phyloP scores from a whole-genome alignment of 2,113 vertebrate species.

The Pollachius pollachius region DNA sequence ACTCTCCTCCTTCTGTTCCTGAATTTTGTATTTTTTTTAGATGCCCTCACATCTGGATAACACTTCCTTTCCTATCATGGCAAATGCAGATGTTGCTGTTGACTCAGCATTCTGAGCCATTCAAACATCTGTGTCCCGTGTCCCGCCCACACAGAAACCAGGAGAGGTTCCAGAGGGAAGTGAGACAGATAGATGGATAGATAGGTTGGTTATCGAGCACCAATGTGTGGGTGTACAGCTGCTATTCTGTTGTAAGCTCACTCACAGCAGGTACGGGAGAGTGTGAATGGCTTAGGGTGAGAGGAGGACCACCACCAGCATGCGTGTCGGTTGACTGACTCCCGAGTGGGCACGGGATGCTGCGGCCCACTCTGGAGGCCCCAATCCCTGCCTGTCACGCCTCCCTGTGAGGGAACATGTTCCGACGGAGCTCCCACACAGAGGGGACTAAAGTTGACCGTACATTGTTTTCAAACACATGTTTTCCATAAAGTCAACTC shows the following conservation, averaged over 20 bases:
- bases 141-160: too few species aligned
- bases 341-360: conserved; percentile 10
- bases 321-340: conserved; percentile 31
- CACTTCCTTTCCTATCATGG: too few species aligned
- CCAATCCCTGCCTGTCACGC: conserved; percentile 20
- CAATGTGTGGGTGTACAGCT: too few species aligned
- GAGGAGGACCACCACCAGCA: conserved; percentile 27
- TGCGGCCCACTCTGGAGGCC: conserved; percentile 14
- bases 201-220: background rate
- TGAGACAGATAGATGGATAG: background rate
- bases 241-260: too few species aligned
- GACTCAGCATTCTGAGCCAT: too few species aligned
- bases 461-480: conserved; percentile 14
- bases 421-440: conserved; percentile 10
- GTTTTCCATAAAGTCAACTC: background rate
- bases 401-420: conserved; percentile 18
- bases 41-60: too few species aligned
- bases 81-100: too few species aligned
- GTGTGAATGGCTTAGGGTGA: background rate
- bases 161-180: too few species aligned
- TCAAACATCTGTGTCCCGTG: too few species aligned
- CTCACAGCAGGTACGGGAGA: conserved; percentile 15
- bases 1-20: too few species aligned
- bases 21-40: too few species aligned
- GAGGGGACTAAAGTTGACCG: conserved; percentile 20